A percentile compares a stretch with the other conserved stretches of the same genome.
Evolutionary conservation across 2,113 vertebrate species (phyloP).

Genomic region (Heptranchias perlo): DNA sequence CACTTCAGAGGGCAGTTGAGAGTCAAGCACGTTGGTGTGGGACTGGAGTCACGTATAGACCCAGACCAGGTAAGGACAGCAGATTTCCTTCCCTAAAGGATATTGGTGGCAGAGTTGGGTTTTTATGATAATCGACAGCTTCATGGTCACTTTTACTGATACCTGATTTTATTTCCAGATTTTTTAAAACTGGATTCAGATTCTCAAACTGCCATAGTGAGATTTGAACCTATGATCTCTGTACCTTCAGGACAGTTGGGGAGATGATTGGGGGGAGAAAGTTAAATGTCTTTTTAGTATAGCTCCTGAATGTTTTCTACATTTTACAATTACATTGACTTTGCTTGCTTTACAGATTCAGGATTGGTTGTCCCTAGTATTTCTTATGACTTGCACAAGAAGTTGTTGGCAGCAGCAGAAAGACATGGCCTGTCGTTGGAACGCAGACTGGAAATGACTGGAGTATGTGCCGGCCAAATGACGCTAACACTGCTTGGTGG

Average conservation of each 20-base stretch:
- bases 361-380: conserved; percentile 90
- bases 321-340: background rate
- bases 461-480: conserved; percentile 96
- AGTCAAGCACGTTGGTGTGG: background rate
- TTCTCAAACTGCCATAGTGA: background rate
- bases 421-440: conserved; percentile 84
- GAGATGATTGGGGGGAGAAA: background rate
- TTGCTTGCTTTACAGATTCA: conserved; percentile 63
- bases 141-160: background rate
- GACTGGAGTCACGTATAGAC: background rate
- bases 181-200: background rate
- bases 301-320: background rate
- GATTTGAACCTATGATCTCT: background rate
- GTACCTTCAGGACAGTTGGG: background rate
- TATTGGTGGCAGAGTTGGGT: background rate
- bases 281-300: background rate
- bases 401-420: conserved; percentile 78
- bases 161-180: too few species aligned
- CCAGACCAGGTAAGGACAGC: background rate
- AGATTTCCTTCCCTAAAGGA: background rate
- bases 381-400: conserved; percentile 87
- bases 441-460: conserved; percentile 89
- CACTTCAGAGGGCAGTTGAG: background rate
- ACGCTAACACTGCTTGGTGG: conserved; percentile 89
- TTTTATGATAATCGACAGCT: background rate